Conservation (phyloP, 2,797 vertebrate genomes). For the Pogoniulus pusillus region DNA sequence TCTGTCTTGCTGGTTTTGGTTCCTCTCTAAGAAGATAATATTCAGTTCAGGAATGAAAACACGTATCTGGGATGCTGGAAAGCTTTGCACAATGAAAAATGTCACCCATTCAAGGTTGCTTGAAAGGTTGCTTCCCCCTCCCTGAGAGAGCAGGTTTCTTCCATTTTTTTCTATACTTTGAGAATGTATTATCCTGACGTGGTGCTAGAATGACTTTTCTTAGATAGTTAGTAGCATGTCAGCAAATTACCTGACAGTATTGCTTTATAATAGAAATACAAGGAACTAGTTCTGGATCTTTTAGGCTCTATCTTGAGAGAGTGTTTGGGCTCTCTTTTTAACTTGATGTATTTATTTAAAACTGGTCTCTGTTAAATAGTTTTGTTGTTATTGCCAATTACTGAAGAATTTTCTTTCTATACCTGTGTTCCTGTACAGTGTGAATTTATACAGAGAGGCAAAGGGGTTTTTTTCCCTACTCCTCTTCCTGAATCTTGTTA, state of each 20-base stretch:
- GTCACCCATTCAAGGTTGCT: background rate
- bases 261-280: background rate
- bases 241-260: background rate
- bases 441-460: background rate
- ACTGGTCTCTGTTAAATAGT: background rate
- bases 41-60: background rate
- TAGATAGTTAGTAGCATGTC: background rate
- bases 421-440: background rate
- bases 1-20: background rate
- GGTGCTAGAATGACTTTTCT: background rate
- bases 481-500: background rate
- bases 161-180: background rate
- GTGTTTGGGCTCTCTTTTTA: background rate
- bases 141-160: background rate
- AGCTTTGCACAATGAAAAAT: background rate
- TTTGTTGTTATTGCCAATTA: background rate
- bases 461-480: background rate
- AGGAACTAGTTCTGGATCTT: background rate
- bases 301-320: background rate
- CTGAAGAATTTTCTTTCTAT: background rate
- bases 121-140: background rate
- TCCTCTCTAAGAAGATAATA: background rate
- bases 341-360: background rate
- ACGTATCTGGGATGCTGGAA: background rate
- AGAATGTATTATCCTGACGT: background rate